Conservation (phyloP, 1,140 invertebrate species). For the Drosophila nebulosa region DNA sequence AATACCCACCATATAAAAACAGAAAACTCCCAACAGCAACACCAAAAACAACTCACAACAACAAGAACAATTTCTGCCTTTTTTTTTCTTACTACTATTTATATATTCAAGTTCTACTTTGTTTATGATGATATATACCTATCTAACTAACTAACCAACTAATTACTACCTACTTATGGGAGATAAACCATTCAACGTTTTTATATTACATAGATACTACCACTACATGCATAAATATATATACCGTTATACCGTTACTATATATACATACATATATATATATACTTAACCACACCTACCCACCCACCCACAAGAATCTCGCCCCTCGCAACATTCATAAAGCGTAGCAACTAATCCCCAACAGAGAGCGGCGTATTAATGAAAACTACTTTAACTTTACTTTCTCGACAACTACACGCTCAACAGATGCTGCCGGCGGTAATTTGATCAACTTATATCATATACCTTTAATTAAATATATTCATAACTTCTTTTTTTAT, state of each 20-base stretch:
- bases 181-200: not conserved
- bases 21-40: not conserved
- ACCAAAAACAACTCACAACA: slow-evolving; percentile 1
- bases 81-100: slow-evolving; percentile 32
- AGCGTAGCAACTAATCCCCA: slow-evolving; percentile 32
- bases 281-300: not conserved
- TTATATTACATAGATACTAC: not conserved
- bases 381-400: slow-evolving; percentile 53
- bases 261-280: slow-evolving; percentile 11
- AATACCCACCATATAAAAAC: not conserved
- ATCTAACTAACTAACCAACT: slow-evolving; percentile 10
- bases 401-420: slow-evolving; percentile 58
- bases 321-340: slow-evolving; percentile 26
- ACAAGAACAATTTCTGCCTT: slow-evolving; percentile 19
- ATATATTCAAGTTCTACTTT: slow-evolving; percentile 30
- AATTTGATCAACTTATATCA: slow-evolving; percentile 55
- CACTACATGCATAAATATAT: not conserved
- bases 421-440: slow-evolving; percentile 80
- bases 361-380: slow-evolving; percentile 53
- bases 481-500: not conserved
- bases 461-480: slow-evolving; percentile 10
- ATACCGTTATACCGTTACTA: slow-evolving; percentile 24
- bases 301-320: not conserved
- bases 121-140: slow-evolving; percentile 35
- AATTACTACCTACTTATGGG: slow-evolving; percentile 20